Base-by-base conservation (phyloP, 2,888 invertebrate species). In the Meghimatium bilineatum region DNA sequence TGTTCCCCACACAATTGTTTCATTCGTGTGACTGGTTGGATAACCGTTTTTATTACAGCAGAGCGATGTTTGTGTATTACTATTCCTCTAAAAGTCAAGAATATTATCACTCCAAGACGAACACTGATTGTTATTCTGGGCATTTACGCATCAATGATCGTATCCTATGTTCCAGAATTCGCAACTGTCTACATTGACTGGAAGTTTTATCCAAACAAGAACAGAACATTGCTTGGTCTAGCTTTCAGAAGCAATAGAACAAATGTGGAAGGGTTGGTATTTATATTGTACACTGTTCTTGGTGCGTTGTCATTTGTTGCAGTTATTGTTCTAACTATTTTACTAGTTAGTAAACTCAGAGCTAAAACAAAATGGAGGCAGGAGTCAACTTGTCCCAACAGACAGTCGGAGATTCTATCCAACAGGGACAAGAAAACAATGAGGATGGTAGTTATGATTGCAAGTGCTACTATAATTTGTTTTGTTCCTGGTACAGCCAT, bases 131-230 rank as follows among this genome's bases (percentile, higher is more conserved):
- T 49, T 12, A 79, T 79, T 10, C 2, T 29, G 2, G 0, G 29
- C 26, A 79, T 79, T 32, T 79, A 32, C 34, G 5, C 12, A 5
- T 0, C 52, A 6, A 79, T 69, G 69, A 36, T 52, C 32, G 20
- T 69, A 6, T 26, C 79, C 0, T 69, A 63, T 26, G 14, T 66
- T 5, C 79, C 79, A 14, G 79, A 67, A 23, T 79, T 63, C 49
- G 49, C 52, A 26, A 67, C 69, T 14, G 66, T 69, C n/a, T 79
- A 69, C 34, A 66, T 79, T 34, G 79, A 79, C 34, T 79, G 79
- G 79, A 79, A 79, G 66, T 79, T 66, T 32, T 79, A 79, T 32
- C 79, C 79, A 20, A 38, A 10, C 66, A 79, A 52, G 52, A 79
- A 79, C 34, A 67, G 44, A 69, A 67, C 79, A 0, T 32, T 79